Percentiles rank a stretch among this genome's conserved stretches.
phyloP scores from a whole-genome alignment of 1,140 invertebrate genomes.

The Drosophila varians region DNA sequence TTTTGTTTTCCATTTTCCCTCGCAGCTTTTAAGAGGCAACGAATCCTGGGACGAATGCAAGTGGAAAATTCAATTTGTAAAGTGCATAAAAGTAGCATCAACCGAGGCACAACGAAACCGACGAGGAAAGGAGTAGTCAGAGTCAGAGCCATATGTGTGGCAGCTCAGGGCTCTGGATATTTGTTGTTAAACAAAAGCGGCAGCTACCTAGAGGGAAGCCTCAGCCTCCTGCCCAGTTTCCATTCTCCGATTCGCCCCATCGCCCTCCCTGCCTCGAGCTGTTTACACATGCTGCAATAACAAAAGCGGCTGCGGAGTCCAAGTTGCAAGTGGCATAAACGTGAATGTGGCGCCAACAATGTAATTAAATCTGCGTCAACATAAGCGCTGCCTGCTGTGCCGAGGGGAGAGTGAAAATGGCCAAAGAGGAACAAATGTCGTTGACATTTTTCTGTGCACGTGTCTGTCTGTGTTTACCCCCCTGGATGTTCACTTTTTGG shows the following conservation, averaged over 20 bases:
- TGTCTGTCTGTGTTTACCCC: background rate
- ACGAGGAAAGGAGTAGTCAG: constrained; percentile 12
- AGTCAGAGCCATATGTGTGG: constrained; percentile 58
- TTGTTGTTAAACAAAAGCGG: constrained; percentile 75
- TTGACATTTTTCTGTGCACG: constrained; percentile 23
- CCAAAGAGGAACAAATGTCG: constrained; percentile 11
- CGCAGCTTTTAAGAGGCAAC: constrained; percentile 1
- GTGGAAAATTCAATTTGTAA: constrained; percentile 82
- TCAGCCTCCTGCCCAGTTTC: background rate
- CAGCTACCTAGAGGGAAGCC: constrained; percentile 41
- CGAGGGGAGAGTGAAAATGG: constrained; percentile 1
- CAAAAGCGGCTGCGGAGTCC: constrained; percentile 32
- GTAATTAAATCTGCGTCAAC: constrained; percentile 79
- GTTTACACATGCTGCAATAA: constrained; percentile 56
- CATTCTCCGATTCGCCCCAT: background rate
- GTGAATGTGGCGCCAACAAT: constrained; percentile 67
- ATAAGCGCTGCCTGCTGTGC: constrained; percentile 49
- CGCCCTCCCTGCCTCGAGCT: constrained; percentile 5
- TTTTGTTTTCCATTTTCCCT: constrained; percentile 23
- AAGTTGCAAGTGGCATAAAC: constrained; percentile 72
- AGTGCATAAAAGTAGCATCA: constrained; percentile 76
- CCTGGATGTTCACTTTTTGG: constrained; percentile 34
- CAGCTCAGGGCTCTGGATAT: constrained; percentile 51
- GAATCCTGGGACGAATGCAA: constrained; percentile 56
- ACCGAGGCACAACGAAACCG: constrained; percentile 17